Conservation (phyloP, 1,140 invertebrate genomes). For the Eulimnadia texana region DNA sequence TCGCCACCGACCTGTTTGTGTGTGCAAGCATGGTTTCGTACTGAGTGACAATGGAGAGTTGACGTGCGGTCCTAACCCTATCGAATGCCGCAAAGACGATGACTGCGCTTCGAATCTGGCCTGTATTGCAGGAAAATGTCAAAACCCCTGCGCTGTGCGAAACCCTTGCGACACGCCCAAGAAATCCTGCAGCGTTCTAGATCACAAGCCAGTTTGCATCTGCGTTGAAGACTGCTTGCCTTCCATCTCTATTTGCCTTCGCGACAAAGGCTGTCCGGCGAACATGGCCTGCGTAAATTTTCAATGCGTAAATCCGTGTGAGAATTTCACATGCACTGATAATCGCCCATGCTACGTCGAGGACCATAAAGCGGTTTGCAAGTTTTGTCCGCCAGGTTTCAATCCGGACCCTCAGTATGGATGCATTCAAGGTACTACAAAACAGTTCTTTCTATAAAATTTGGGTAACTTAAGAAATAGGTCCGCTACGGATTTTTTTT, state of each 20-base stretch:
- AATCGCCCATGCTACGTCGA: constrained; percentile 76
- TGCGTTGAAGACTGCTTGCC: constrained; percentile 74
- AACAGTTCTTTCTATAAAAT: background rate
- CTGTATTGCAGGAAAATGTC: constrained; percentile 63
- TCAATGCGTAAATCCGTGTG: constrained; percentile 78
- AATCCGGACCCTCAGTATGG: constrained; percentile 72
- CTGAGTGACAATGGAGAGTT: constrained; percentile 69
- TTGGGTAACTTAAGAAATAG: too few species aligned
- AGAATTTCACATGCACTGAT: constrained; percentile 55
- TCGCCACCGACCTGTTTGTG: constrained; percentile 65
- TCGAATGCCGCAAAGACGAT: constrained; percentile 58
- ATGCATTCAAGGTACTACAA: constrained; percentile 79
- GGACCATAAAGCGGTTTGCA: constrained; percentile 82
- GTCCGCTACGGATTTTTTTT: background rate
- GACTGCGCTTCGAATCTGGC: constrained; percentile 73
- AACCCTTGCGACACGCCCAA: constrained; percentile 49
- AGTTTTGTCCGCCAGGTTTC: constrained; percentile 83
- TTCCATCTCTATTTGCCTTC: constrained; percentile 68
- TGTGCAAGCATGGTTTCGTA: constrained; percentile 73
- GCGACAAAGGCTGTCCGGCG: constrained; percentile 69
- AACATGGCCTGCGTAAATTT: constrained; percentile 71
- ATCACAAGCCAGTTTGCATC: constrained; percentile 68
- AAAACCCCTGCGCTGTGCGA: constrained; percentile 57
- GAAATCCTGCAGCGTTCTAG: constrained; percentile 68
- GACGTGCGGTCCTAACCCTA: constrained; percentile 43